These are phyloP conservation scores for Brachyptera putata DNA, from an alignment of 2,888 invertebrate species.

Conservation along the genomic window DNA sequence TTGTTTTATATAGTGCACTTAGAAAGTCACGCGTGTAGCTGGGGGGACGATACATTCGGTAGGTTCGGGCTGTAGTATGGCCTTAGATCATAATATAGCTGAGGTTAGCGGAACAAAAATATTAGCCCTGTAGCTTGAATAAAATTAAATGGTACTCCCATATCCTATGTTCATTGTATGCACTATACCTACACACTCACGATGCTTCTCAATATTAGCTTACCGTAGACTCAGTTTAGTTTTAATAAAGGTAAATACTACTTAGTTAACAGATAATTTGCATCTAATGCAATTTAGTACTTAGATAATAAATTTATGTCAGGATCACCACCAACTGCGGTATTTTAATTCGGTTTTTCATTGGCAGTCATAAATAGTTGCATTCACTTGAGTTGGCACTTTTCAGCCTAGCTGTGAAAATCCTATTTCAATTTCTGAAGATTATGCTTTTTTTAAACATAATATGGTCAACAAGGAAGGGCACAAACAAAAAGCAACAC, in stretches of 20 bases:
- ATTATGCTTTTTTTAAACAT: conserved; percentile 26
- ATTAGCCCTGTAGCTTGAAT: conserved; percentile 16
- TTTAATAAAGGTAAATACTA: conserved; percentile 21
- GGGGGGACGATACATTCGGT: not conserved
- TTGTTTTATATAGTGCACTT: conserved; percentile 33
- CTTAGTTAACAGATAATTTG: conserved; percentile 14
- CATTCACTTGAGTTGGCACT: conserved; percentile 1
- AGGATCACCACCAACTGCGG: conserved; percentile 6
- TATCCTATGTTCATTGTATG: conserved; percentile 29
- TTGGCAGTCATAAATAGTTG: not conserved
- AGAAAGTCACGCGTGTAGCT: conserved; percentile 7
- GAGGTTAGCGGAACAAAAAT: conserved; percentile 21
- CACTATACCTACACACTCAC: conserved; percentile 23
- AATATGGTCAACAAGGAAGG: conserved; percentile 16
- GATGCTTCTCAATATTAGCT: conserved; percentile 24
- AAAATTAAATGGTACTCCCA: conserved; percentile 17
- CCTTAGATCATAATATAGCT: conserved; percentile 17
- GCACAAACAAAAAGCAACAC: conserved; percentile 20
- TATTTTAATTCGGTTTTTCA: conserved; percentile 13
- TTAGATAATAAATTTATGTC: conserved; percentile 22
- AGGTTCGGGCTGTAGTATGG: conserved; percentile 8
- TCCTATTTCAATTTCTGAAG: conserved; percentile 26
- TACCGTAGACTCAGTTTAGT: conserved; percentile 24
- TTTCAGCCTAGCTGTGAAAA: too few relatives aligned
- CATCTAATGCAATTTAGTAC: conserved; percentile 27